Percentiles rank a stretch among this genome's conserved stretches.
phyloP scores from a whole-genome alignment of 2,113 vertebrate genomes.

The Thryonomys swinderianus region DNA sequence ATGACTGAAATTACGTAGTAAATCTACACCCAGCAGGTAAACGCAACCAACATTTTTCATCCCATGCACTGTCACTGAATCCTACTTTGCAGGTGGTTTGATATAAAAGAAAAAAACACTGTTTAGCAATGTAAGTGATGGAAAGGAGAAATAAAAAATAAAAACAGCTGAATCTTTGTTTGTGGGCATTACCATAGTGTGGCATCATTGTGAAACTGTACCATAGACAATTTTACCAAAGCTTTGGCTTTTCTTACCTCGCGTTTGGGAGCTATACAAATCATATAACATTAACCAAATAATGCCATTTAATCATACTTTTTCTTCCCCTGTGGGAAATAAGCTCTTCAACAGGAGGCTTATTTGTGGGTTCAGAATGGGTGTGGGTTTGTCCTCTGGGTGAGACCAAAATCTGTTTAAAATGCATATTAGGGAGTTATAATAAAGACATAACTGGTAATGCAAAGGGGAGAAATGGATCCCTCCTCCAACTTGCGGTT shows the following conservation, averaged over 20 bases:
- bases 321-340: slow-evolving; percentile 1
- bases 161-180: slow-evolving; percentile 1
- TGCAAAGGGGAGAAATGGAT: background rate
- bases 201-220: slow-evolving; percentile 13
- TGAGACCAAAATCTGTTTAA: slow-evolving; percentile 54
- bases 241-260: slow-evolving; percentile 24
- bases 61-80: slow-evolving; percentile 29
- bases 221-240: background rate
- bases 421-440: slow-evolving; percentile 3
- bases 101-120: slow-evolving; percentile 21
- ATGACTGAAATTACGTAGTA: slow-evolving; percentile 48
- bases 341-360: slow-evolving; percentile 28
- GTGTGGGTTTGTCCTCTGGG: slow-evolving; percentile 1
- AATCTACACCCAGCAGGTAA: slow-evolving; percentile 46
- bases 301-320: slow-evolving; percentile 22
- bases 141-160: slow-evolving; percentile 37
- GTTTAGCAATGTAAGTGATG: slow-evolving; percentile 25
- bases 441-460: slow-evolving; percentile 41
- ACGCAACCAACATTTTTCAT: slow-evolving; percentile 50
- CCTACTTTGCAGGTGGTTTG: background rate
- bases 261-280: background rate
- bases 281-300: slow-evolving; percentile 39
- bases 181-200: background rate
- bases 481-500: background rate
- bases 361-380: slow-evolving; percentile 14